Conservation (phyloP, 35 echinoderm and acorn worm species). For the Ophioderma brevispina region DNA sequence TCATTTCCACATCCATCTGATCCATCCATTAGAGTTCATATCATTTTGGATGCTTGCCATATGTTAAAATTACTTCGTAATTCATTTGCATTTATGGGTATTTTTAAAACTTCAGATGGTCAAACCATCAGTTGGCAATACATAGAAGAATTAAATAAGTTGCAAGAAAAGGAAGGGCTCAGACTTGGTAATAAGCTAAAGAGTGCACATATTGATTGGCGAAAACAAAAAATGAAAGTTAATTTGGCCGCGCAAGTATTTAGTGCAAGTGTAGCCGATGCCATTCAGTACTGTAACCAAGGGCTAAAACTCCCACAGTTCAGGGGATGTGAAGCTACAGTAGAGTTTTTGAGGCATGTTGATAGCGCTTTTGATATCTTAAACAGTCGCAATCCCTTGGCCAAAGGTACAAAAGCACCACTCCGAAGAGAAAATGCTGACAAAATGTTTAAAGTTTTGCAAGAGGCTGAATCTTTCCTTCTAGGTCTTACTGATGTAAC, state of each 20-base stretch:
- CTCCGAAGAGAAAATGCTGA: not conserved
- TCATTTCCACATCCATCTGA: constrained; percentile 59
- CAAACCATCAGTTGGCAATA: constrained; percentile 13
- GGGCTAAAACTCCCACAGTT: constrained; percentile 35
- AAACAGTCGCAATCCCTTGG: constrained; percentile 56
- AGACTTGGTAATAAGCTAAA: constrained; percentile 27
- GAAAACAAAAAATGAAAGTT: constrained; percentile 70
- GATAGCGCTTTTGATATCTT: constrained; percentile 62
- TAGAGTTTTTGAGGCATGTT: constrained; percentile 37
- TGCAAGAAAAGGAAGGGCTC: constrained; percentile 55
- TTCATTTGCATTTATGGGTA: not conserved
- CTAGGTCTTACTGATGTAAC: too few species aligned
- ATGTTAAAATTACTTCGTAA: constrained; percentile 66
- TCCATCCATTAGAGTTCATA: constrained; percentile 3
- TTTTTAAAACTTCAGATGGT: not conserved
- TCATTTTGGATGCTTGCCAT: constrained; percentile 59
- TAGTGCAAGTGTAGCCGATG: constrained; percentile 62
- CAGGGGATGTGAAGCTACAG: constrained; percentile 30
- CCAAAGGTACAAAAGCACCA: constrained; percentile 34
- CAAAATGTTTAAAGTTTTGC: too few species aligned
- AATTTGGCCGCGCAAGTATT: constrained; percentile 51
- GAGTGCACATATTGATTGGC: constrained; percentile 47
- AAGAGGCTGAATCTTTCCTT: too few species aligned
- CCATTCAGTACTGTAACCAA: constrained; percentile 48
- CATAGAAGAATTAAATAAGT: constrained; percentile 23